Evolutionary conservation across 2,113 vertebrate species (phyloP), one percentile per base, ranked within the genome.

Genomic region (Smithornis capensis): DNA sequence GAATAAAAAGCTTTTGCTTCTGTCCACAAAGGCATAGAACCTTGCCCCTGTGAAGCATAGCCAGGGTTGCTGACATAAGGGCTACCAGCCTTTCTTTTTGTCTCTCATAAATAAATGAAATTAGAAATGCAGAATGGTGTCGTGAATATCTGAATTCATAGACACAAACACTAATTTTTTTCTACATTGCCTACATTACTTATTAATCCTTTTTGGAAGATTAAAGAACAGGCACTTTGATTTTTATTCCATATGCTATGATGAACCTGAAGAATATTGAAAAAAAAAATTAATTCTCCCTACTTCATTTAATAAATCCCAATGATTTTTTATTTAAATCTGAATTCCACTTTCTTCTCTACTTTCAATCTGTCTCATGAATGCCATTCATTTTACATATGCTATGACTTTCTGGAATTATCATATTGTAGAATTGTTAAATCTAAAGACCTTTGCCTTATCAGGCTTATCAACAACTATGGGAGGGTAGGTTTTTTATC

Each of bases 221-320:
- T 82, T 73, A 80, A 87, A n/a, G 18, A 91, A 38, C 11, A 76
- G 38, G 24, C 18, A 55, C n/a, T 75, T 53, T 64, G 23, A 25
- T 50, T 84, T 94, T 73, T 83, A 65, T 65, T 79, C 57, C 38
- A 6, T 91, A 11, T 47, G 33, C 33, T 83, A 21, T 28, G 37
- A 62, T 33, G 33, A 87, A 79, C 49, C 47, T 78, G 84, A 91
- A 91, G 42, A 82, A 60, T 85, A 50, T 33, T 89, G 78, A 85
- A 82, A 40, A 77, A n/a, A 59, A 53, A 57, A 9, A 6, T 56
- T 84, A 83, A 69, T 83, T 89, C 57, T 95, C 68, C 49, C 69
- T 68, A 13, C 37, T 75, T 89, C 25, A 69, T 53, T n/a, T 19
- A 76, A 69, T 57, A 57, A 45, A 76, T 73, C 18, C 14, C 14